Percentiles rank a stretch among this genome's conserved stretches.
Conservation (phyloP, 2,113 vertebrate species). For the Atrichornis clamosus region DNA sequence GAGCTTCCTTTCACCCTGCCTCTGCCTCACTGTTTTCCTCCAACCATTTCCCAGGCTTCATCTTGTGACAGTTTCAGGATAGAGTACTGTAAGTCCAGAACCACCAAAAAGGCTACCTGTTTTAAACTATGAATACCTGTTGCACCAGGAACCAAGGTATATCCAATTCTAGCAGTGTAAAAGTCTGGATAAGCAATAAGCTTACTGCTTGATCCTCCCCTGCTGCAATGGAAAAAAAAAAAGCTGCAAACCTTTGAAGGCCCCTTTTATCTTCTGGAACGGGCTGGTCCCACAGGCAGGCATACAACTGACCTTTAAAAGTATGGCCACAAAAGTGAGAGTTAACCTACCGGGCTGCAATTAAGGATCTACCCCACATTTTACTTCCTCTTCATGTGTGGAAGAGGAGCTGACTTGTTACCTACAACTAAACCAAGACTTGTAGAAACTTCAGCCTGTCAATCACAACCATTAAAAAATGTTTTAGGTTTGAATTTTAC, state of each 20-base stretch:
- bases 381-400: neutral
- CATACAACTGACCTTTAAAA: neutral
- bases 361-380: neutral
- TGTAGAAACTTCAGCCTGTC: neutral
- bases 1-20: constrained; percentile 15
- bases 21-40: neutral
- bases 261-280: neutral
- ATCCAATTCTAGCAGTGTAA: neutral
- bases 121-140: neutral
- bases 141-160: neutral
- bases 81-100: neutral
- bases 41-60: neutral
- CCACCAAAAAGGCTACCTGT: neutral
- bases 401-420: neutral
- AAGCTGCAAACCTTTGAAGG: neutral
- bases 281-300: neutral
- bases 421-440: neutral
- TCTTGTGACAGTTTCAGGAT: neutral
- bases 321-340: neutral
- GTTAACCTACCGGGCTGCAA: neutral
- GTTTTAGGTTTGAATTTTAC: neutral
- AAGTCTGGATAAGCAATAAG: neutral
- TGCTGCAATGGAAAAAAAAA: neutral
- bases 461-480: neutral
- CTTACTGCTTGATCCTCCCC: rapidly evolving